Conservation (phyloP, 2,888 invertebrate genomes). For the Philaethria dido region DNA sequence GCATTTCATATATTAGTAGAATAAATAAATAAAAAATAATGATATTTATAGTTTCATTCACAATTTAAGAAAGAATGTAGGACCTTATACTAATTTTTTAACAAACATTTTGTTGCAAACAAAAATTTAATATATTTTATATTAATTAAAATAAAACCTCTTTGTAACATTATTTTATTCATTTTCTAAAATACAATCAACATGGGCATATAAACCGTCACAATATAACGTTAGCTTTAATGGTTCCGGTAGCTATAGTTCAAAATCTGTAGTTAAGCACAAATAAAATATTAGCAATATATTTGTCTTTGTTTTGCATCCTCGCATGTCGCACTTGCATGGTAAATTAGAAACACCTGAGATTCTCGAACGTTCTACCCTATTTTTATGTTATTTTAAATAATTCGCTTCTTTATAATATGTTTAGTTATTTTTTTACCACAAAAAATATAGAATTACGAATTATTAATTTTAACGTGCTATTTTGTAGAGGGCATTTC, state of each 20-base stretch:
- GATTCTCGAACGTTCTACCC: not conserved
- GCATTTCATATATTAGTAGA: too few relatives aligned
- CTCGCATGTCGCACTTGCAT: conserved; percentile 53
- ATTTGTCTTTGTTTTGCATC: conserved; percentile 68
- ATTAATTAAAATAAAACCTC: not conserved
- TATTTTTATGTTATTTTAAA: conserved; percentile 1
- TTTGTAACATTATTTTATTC: not conserved
- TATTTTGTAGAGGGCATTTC: not conserved
- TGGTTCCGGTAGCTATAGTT: conserved; percentile 33
- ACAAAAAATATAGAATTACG: not conserved
- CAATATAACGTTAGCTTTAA: conserved; percentile 42
- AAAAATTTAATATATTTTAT: too few relatives aligned
- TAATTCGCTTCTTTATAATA: not conserved
- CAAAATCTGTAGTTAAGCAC: conserved; percentile 47
- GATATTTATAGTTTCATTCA: too few relatives aligned
- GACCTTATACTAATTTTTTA: too few relatives aligned
- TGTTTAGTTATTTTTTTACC: not conserved
- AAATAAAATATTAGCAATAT: conserved; percentile 66
- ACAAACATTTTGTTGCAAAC: too few relatives aligned
- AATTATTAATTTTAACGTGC: not conserved
- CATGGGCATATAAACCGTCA: not conserved
- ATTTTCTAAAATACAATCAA: not conserved
- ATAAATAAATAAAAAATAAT: too few relatives aligned
- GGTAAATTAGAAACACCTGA: conserved; percentile 13
- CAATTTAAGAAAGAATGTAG: too few relatives aligned